Evolutionary conservation across 2,888 invertebrate species (phyloP).

Genomic region (Nemoura dubitans): DNA sequence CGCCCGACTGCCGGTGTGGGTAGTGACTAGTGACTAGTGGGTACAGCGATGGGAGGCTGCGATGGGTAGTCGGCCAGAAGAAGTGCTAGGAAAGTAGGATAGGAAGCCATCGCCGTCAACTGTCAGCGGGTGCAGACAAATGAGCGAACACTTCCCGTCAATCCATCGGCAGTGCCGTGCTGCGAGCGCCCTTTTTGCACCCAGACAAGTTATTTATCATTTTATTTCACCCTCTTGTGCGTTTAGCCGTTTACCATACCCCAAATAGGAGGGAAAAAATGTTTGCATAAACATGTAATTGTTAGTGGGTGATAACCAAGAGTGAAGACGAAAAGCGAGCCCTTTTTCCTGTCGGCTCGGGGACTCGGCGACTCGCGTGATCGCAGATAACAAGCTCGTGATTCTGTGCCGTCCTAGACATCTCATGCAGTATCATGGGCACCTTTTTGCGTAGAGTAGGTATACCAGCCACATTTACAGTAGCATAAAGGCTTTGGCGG

Average conservation of each 20-base stretch:
- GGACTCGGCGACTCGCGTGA: too few species aligned
- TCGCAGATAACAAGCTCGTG: too few species aligned
- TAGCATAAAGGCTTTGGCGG: too few species aligned
- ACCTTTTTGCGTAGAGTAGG: too few species aligned
- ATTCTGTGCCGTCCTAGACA: too few species aligned
- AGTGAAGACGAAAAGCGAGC: background rate
- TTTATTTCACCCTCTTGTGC: conserved; percentile 40
- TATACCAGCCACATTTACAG: too few species aligned
- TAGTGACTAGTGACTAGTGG: background rate
- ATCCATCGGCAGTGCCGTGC: conserved; percentile 14
- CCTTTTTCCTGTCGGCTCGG: background rate
- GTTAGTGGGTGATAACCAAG: background rate
- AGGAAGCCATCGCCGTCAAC: conserved; percentile 47
- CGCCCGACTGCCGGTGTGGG: background rate
- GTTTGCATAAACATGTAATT: conserved; percentile 32
- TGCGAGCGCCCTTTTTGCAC: conserved; percentile 13
- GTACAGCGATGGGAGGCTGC: too few species aligned
- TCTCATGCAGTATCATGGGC: too few species aligned
- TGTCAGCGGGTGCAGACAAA: conserved; percentile 48
- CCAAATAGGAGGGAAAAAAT: background rate
- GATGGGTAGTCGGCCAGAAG: conserved; percentile 36
- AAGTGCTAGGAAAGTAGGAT: conserved; percentile 41
- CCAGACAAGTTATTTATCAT: conserved; percentile 39
- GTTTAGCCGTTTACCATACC: conserved; percentile 34
- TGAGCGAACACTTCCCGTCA: conserved; percentile 48